These are phyloP conservation scores for Nesoenas mayeri DNA, from an alignment of 2,113 vertebrate genomes.

Conservation along the genomic window DNA sequence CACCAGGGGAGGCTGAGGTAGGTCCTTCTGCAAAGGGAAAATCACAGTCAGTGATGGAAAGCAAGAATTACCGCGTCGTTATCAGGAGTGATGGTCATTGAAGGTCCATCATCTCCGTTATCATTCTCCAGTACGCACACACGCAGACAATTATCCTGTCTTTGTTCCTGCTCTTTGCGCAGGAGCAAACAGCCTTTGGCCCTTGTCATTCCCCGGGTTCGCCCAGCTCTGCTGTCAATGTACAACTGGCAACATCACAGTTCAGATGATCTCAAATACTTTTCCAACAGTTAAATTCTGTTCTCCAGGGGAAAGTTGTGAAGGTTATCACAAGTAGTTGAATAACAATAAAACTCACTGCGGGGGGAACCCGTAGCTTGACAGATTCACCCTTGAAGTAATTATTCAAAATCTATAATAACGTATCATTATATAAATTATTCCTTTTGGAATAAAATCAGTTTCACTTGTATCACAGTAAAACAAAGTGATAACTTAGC, in stretches of 20 bases:
- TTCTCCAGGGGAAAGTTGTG: background rate
- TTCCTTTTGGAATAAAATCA: background rate
- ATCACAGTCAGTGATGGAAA: background rate
- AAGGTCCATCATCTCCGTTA: background rate
- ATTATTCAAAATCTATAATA: background rate
- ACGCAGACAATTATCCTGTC: background rate
- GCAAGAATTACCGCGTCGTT: background rate
- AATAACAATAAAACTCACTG: background rate
- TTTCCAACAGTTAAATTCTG: background rate
- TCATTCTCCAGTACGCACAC: background rate
- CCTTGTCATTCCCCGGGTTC: too few relatives aligned
- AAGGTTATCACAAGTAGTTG: background rate
- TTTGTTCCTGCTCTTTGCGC: background rate
- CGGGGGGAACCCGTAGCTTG: background rate
- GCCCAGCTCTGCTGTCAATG: too few relatives aligned
- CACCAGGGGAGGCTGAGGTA: conserved; percentile 83
- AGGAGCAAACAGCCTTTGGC: too few relatives aligned
- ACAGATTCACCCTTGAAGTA: background rate
- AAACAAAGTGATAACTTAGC: background rate
- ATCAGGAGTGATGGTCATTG: background rate
- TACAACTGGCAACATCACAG: too few relatives aligned
- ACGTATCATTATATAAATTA: background rate
- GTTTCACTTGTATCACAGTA: background rate
- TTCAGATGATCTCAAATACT: background rate
- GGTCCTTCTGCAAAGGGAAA: conserved; percentile 76